These are phyloP conservation scores for Drosophila putrida DNA, from an alignment of 2,888 invertebrate species.

Conservation along the genomic window DNA sequence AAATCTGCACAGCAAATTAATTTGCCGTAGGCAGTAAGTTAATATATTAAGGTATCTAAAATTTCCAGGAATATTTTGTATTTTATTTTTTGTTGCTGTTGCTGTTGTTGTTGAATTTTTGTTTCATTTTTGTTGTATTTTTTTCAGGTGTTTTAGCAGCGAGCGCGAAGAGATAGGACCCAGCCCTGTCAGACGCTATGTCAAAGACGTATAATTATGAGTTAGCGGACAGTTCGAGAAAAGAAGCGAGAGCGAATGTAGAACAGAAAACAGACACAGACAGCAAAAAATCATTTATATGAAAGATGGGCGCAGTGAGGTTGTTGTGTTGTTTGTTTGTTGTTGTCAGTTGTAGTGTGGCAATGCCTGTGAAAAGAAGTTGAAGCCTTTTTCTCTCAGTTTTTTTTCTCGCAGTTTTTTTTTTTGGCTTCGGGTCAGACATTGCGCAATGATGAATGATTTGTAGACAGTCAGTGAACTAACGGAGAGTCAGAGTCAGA, in stretches of 20 bases:
- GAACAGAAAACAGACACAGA: conserved; percentile 36
- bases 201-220: conserved; percentile 83
- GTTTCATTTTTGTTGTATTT: background rate
- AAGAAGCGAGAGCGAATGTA: conserved; percentile 28
- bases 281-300: conserved; percentile 69
- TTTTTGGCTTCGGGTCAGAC: conserved; percentile 59
- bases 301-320: conserved; percentile 67
- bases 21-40: background rate
- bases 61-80: conserved; percentile 17
- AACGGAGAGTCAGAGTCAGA: background rate
- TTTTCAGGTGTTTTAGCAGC: conserved; percentile 35
- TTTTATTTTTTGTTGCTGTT: background rate
- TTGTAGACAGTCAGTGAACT: conserved; percentile 66
- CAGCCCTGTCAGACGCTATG: conserved; percentile 44
- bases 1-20: too few species aligned
- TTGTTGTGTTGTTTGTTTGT: conserved; percentile 51
- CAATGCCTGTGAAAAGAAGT: conserved; percentile 48
- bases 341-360: conserved; percentile 15
- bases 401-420: conserved; percentile 36
- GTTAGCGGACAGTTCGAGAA: conserved; percentile 59
- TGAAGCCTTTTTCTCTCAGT: conserved; percentile 32
- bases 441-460: conserved; percentile 79
- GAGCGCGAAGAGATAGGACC: conserved; percentile 26
- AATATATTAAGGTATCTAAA: background rate
- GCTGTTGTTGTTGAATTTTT: too few species aligned